A percentile compares a stretch with the other conserved stretches of the same genome.
Evolutionary conservation across 2,888 invertebrate species (phyloP).

Genomic region (Pterostichus niger): DNA sequence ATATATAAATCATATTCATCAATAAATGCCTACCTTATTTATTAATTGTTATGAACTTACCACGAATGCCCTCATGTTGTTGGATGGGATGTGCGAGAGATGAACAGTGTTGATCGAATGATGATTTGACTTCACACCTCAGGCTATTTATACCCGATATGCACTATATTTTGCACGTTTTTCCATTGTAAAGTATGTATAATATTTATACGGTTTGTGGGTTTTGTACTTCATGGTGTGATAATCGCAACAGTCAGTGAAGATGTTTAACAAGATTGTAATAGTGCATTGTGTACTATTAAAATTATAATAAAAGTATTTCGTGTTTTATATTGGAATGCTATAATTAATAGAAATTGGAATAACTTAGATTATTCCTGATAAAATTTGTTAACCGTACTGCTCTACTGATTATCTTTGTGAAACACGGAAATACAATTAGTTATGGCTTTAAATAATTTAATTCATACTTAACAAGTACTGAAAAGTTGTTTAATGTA

Average conservation of each 20-base stretch:
- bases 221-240: constrained; percentile 15
- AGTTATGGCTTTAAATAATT: neutral
- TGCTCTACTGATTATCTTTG: neutral
- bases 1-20: no score
- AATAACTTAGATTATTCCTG: neutral
- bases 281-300: neutral
- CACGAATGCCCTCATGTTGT: constrained; percentile 52
- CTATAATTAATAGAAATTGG: constrained; percentile 5
- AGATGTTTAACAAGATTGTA: neutral
- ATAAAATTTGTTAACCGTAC: neutral
- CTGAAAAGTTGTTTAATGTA: no score
- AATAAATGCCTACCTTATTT: no score
- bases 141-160: neutral
- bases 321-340: neutral
- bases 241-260: neutral
- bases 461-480: neutral
- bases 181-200: neutral
- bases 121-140: neutral
- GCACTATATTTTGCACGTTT: neutral
- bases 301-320: neutral
- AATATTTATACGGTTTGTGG: neutral
- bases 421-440: neutral
- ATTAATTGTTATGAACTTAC: constrained; percentile 13
- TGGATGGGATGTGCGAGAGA: constrained; percentile 7
- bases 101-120: constrained; percentile 50